Evolutionary conservation across 1,140 invertebrate species (phyloP), one percentile per base, ranked within the genome.

Genomic region (Drosophila willistoni): DNA sequence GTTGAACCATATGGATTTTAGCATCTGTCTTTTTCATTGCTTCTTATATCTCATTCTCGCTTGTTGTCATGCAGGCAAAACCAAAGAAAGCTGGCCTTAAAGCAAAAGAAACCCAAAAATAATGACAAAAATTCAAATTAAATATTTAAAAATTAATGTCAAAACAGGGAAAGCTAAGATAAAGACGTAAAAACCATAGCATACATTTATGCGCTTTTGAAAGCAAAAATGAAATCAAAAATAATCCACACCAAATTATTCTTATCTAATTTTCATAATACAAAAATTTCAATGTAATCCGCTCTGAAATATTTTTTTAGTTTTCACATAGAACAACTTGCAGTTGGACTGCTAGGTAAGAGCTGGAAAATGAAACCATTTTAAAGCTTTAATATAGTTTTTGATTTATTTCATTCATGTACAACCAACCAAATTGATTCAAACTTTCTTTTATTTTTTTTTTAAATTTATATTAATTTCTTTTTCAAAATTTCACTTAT

Each of bases 131-230:
- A 51, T 51, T 51, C 44, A 4, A 22, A 51, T 51, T 22, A 22
- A 51, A 51, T 3, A 51, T 51, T 51, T 22, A 4, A 25, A 25
- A 22, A 22, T 42, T 19, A 12, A 39, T 7, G 1, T 17, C 9
- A 22, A 39, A 12, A 39, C 10, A 12, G 0, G 2, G 3, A 57
- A 9, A 10, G 0, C 2, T 42, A 7, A 9, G 7, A 34, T 34
- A n/a, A n/a, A 29, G n/a, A 17, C 9, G 12, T 51, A 25, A 36
- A 25, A 41, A 41, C n/a, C 10, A 14, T 62, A 62, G 60, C 60
- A 62, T 62, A 62, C 39, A 62, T 62, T 42, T 62, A 6, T n/a
- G 19, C 12, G 60, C 60, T 17, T 5, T 10, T 9, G 17, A 19
- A 19, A 44, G 1, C 14, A 47, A 19, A 47, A 47, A 47, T 22